A percentile compares a stretch with the other conserved stretches of the same genome.
These are phyloP conservation scores for Typhlomys cinereus DNA, from an alignment of 2,113 vertebrate genomes.

Conservation along the genomic window DNA sequence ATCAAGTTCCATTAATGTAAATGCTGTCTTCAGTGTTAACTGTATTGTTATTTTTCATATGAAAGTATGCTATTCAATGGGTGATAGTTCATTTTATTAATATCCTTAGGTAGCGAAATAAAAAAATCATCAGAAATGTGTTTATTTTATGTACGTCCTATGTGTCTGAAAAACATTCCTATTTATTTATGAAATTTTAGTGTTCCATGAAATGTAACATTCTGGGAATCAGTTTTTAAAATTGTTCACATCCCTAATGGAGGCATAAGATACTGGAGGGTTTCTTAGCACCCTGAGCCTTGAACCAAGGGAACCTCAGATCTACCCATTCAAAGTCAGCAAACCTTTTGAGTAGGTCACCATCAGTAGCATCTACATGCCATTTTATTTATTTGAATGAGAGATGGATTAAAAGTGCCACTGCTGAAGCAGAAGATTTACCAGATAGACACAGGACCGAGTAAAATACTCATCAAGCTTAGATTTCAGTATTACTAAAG, in stretches of 20 bases:
- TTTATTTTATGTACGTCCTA: not conserved
- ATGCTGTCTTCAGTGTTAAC: not conserved
- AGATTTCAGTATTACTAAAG: conserved; percentile 51
- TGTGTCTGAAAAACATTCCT: not conserved
- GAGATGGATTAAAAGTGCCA: not conserved
- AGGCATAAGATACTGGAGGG: not conserved
- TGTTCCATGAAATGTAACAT: conserved; percentile 1
- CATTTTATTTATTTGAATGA: conserved; percentile 56
- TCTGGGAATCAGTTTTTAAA: not conserved
- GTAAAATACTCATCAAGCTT: conserved; percentile 9
- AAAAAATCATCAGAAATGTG: not conserved
- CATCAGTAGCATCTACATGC: not conserved
- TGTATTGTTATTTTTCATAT: not conserved
- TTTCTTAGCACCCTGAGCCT: not conserved
- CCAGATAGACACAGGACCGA: conserved; percentile 61
- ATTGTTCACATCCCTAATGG: not conserved
- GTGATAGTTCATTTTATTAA: not conserved
- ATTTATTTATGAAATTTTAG: conserved; percentile 48
- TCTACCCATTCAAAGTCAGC: not conserved
- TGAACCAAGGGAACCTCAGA: not conserved
- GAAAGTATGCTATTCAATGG: not conserved
- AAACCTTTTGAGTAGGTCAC: not conserved
- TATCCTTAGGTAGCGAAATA: not conserved
- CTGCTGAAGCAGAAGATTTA: conserved; percentile 13
- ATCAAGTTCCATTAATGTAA: not conserved